These are phyloP conservation scores for Metaphire vulgaris DNA, from an alignment of 1,140 invertebrate genomes.

Conservation along the genomic window DNA sequence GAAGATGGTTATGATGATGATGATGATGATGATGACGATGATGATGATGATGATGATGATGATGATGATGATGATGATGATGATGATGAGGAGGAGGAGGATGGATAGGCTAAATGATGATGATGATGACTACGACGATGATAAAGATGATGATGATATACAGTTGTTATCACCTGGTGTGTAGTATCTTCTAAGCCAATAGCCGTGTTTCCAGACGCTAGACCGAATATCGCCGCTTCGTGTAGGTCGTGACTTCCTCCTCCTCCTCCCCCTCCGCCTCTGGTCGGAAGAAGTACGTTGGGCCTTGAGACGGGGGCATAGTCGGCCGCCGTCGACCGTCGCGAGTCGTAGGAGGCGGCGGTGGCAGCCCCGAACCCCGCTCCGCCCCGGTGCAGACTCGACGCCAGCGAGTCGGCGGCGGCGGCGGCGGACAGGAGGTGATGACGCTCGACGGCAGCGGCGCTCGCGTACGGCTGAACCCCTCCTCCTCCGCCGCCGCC, in stretches of 20 bases:
- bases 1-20: not conserved
- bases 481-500: no score
- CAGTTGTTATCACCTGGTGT: not conserved
- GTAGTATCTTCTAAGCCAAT: conserved; percentile 18
- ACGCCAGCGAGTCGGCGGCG: conserved; percentile 1
- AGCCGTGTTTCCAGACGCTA: not conserved
- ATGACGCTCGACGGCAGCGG: conserved; percentile 4
- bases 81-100: not conserved
- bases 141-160: not conserved
- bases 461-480: conserved; percentile 9
- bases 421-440: conserved; percentile 11
- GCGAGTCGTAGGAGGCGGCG: conserved; percentile 16
- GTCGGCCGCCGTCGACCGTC: conserved; percentile 2
- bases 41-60: conserved; percentile 3
- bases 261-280: no score
- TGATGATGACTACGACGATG: not conserved
- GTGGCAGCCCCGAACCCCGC: no score
- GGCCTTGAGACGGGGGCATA: conserved; percentile 6
- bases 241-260: conserved; percentile 29
- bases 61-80: not conserved
- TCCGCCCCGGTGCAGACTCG: conserved; percentile 6
- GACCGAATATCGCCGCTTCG: conserved; percentile 13
- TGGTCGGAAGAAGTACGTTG: conserved; percentile 18
- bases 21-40: conserved; percentile 1
- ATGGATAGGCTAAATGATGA: not conserved